Evolutionary conservation across 2,113 vertebrate genomes (phyloP).

Genomic region (Brachionichthys hirsutus): DNA sequence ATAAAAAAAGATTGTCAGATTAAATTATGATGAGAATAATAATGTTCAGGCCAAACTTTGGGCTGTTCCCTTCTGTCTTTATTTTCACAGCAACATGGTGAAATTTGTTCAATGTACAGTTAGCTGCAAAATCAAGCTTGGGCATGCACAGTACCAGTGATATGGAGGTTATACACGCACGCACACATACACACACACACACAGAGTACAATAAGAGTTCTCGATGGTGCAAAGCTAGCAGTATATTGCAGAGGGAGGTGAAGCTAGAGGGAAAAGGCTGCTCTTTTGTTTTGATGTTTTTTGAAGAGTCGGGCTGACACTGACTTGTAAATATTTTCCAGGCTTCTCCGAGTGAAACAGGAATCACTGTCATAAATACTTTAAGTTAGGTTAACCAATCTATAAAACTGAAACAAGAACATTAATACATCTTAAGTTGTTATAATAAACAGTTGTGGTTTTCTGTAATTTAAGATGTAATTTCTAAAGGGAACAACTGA

Average conservation of each 20-base stretch:
- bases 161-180: constrained; percentile 17
- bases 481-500: no score
- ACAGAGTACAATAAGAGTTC: constrained; percentile 41
- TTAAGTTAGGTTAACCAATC: background rate
- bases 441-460: no score
- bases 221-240: constrained; percentile 36
- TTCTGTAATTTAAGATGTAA: no score
- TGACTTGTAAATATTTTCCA: constrained; percentile 5
- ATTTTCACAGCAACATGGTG: no score
- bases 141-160: constrained; percentile 18
- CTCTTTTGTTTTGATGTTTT: constrained; percentile 16
- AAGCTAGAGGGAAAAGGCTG: constrained; percentile 2
- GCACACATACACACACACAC: background rate
- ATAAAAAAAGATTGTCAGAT: no score
- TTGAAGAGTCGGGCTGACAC: constrained; percentile 44
- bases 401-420: background rate
- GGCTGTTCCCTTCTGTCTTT: no score
- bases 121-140: constrained; percentile 29
- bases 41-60: no score
- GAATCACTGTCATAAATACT: background rate
- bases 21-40: no score
- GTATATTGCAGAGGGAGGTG: constrained; percentile 1
- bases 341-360: background rate
- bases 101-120: background rate
- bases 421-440: background rate